Conservation (phyloP, 2,113 vertebrate genomes). For the Sylvilagus bachmani region DNA sequence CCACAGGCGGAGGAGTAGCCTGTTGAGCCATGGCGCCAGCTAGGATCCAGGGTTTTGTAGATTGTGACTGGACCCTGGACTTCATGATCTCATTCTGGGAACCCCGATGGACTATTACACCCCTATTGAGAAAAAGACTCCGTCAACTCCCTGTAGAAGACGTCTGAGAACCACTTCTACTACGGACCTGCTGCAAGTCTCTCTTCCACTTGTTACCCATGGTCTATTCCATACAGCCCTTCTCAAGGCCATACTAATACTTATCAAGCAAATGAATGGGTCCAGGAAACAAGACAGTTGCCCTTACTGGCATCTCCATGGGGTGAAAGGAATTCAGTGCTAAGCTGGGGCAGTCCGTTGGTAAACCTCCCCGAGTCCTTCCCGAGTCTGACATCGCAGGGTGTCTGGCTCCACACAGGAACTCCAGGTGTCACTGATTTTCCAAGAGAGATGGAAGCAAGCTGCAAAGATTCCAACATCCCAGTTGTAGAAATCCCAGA, state of each 20-base stretch:
- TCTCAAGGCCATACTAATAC: neutral
- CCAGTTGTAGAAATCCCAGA: neutral
- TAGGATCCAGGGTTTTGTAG: neutral
- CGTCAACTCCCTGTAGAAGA: neutral
- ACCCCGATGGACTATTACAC: too few relatives aligned
- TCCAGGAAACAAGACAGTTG: neutral
- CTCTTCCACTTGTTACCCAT: neutral
- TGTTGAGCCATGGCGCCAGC: too few relatives aligned
- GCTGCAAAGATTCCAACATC: neutral
- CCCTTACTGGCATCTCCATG: neutral
- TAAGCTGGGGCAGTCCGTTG: neutral
- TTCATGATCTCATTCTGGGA: neutral
- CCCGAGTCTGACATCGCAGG: neutral
- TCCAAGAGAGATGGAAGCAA: neutral
- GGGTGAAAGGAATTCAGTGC: neutral
- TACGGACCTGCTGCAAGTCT: neutral
- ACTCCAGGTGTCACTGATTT: neutral
- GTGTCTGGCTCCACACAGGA: neutral
- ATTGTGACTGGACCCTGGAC: neutral
- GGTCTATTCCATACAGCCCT: neutral
- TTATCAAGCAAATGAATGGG: neutral
- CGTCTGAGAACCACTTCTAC: neutral
- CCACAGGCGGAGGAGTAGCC: too few relatives aligned
- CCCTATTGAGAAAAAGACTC: neutral
- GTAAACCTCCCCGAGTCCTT: too few relatives aligned